phyloP scores from a whole-genome alignment of 2,888 invertebrate genomes.

The Odontocerum albicorne region DNA sequence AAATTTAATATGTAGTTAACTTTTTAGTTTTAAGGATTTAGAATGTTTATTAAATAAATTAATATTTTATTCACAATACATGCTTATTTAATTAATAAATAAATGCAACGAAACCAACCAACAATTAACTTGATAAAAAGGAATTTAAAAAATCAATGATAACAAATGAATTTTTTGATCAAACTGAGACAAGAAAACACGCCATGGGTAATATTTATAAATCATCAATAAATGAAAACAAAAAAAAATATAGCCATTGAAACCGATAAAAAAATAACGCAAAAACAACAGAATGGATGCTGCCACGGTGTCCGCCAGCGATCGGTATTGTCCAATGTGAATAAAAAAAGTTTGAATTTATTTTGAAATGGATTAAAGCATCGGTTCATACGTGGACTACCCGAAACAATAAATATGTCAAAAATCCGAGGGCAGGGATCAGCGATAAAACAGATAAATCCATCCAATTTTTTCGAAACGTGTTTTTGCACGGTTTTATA shows the following conservation, averaged over 20 bases:
- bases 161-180: not conserved
- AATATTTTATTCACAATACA: too few relatives aligned
- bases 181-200: not conserved
- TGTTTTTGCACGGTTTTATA: too few relatives aligned
- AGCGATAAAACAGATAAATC: slow-evolving; percentile 37
- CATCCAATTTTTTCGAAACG: slow-evolving; percentile 28
- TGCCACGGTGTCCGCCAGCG: not conserved
- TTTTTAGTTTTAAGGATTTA: too few relatives aligned
- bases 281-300: slow-evolving; percentile 3
- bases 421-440: slow-evolving; percentile 37
- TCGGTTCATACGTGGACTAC: slow-evolving; percentile 35
- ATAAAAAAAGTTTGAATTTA: slow-evolving; percentile 28
- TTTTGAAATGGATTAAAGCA: slow-evolving; percentile 35
- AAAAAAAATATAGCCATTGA: slow-evolving; percentile 8
- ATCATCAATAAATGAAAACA: slow-evolving; percentile 4
- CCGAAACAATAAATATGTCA: slow-evolving; percentile 33
- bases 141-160: not conserved
- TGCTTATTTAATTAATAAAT: too few relatives aligned
- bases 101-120: too few relatives aligned
- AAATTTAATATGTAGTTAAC: too few relatives aligned
- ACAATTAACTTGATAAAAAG: too few relatives aligned
- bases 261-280: slow-evolving; percentile 1
- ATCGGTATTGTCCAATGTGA: not conserved
- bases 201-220: not conserved
- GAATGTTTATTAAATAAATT: too few relatives aligned